Conservation (phyloP, 2,888 invertebrate species). For the Troilus luridus region DNA sequence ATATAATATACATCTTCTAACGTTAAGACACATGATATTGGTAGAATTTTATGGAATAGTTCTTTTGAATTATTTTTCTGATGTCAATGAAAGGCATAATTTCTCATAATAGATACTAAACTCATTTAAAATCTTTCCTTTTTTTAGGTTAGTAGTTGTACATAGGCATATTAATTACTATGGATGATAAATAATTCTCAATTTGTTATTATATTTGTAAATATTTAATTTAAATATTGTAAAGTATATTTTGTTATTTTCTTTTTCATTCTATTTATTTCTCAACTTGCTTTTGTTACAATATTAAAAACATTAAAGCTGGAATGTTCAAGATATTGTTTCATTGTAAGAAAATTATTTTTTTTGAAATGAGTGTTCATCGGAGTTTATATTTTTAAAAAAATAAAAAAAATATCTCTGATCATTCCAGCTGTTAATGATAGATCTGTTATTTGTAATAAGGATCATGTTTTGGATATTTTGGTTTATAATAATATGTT, state of each 20-base stretch:
- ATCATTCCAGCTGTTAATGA: neutral
- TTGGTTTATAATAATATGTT: neutral
- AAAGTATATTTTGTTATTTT: conserved; percentile 18
- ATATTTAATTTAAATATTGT: conserved; percentile 34
- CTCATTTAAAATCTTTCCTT: neutral
- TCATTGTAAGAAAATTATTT: neutral
- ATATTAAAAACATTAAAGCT: neutral
- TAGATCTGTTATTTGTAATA: neutral
- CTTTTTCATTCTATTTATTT: conserved; percentile 28
- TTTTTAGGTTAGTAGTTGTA: conserved; percentile 17
- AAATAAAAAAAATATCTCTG: neutral
- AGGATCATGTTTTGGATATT: neutral
- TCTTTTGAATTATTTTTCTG: conserved; percentile 16
- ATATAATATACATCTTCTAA: neutral
- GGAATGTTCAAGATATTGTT: neutral
- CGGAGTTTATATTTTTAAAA: neutral
- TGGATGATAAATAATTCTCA: conserved; percentile 14
- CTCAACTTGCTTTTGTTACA: conserved; percentile 39
- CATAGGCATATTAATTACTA: neutral
- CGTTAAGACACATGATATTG: neutral
- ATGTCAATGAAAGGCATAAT: neutral
- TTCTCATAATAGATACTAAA: neutral
- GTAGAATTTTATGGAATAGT: neutral
- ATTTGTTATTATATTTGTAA: conserved; percentile 42
- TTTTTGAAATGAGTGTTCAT: neutral